Evolutionary conservation across 2,888 invertebrate genomes (phyloP).

Genomic region (Ischnura elegans): DNA sequence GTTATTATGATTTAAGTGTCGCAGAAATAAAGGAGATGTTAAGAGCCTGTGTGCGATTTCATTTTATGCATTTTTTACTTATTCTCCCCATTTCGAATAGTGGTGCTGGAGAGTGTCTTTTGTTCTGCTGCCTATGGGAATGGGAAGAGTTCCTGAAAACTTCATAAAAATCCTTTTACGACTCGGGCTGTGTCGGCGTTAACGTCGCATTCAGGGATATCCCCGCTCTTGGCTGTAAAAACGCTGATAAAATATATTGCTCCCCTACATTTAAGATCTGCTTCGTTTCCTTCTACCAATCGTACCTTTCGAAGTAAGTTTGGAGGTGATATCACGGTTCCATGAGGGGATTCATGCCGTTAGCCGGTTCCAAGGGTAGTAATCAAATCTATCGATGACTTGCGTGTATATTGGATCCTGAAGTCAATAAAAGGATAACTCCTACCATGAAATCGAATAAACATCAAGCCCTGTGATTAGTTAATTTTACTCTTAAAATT

Average conservation of each 20-base stretch:
- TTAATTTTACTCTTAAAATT: too few relatives aligned
- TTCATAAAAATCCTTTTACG: slow-evolving; percentile 30
- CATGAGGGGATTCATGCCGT: too few relatives aligned
- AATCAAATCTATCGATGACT: too few relatives aligned
- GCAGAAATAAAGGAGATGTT: neutral
- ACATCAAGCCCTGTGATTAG: too few relatives aligned
- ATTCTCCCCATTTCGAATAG: neutral
- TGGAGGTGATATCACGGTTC: neutral
- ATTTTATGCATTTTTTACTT: neutral
- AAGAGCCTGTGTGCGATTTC: neutral
- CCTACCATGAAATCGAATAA: too few relatives aligned
- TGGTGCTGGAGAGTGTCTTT: neutral
- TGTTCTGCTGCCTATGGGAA: slow-evolving; percentile 11
- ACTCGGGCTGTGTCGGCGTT: neutral
- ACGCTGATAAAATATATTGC: neutral
- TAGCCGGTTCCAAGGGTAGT: too few relatives aligned
- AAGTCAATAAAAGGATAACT: too few relatives aligned
- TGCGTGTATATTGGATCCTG: too few relatives aligned
- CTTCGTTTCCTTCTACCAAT: neutral
- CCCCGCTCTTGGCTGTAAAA: neutral
- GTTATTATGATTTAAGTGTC: slow-evolving; percentile 1
- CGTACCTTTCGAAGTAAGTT: neutral
- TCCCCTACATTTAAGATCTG: neutral
- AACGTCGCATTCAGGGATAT: neutral
- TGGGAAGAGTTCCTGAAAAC: neutral